Percentiles rank a stretch among this genome's conserved stretches.
Conservation (phyloP, 30 jellyfish, hydroid and myxozoan genomes). For the Hydractinia symbiolongicarpus region DNA sequence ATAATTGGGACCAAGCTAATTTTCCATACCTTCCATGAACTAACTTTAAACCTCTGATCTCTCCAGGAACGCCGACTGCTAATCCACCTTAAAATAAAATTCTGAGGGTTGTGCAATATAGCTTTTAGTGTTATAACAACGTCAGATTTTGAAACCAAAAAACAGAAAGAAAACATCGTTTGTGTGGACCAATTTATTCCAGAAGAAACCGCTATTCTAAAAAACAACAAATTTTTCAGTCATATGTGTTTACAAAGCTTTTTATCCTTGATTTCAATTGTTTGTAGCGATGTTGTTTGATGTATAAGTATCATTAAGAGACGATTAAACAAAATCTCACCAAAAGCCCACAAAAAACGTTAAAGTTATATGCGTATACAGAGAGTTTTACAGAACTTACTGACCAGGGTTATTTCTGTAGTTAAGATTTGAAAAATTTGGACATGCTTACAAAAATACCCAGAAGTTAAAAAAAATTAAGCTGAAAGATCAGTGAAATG, state of each 20-base stretch:
- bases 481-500: no score
- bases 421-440: no score
- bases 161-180: background rate
- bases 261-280: no score
- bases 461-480: no score
- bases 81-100: slow-evolving; percentile 33
- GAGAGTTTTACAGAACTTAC: no score
- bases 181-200: background rate
- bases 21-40: slow-evolving; percentile 48
- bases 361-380: no score
- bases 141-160: background rate
- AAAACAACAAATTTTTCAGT: background rate
- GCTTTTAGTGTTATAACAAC: background rate
- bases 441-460: no score
- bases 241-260: background rate
- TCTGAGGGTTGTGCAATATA: background rate
- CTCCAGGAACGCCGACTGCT: slow-evolving; percentile 65
- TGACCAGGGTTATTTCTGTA: no score
- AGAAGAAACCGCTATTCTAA: background rate
- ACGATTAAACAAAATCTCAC: no score
- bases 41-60: slow-evolving; percentile 30
- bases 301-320: no score
- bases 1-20: slow-evolving; percentile 34
- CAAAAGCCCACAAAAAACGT: no score
- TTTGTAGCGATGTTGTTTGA: no score